Evolutionary conservation across 2,888 invertebrate species (phyloP), one percentile per base, ranked within the genome.

Genomic region (Cephus runcator): DNA sequence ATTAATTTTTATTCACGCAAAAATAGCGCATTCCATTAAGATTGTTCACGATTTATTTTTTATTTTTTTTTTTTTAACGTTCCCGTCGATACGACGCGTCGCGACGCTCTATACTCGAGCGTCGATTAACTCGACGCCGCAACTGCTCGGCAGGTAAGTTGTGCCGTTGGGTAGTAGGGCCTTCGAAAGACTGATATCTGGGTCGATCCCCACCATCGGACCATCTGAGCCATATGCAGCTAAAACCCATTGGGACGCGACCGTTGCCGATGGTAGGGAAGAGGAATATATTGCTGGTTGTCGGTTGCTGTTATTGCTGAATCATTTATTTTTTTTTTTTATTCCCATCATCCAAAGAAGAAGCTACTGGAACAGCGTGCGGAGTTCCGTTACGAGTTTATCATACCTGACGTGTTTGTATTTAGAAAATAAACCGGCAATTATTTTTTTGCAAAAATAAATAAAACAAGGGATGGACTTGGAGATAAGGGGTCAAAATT

Each of bases 181-280:
- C 87, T 87, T 89, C 88, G 85, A 86, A 87, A 86, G 87, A 86
- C 88, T 83, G 86, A 89, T 89, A 90, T 89, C 88, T 90, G 88
- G 90, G 90, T 90, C 90, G 89, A 82, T 81, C 87, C 88, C 88
- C 88, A 85, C 88, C 87, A 87, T 82, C 36, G 68, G 74, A 9
- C 23, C 56, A 56, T 56, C 56, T 23, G 56, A 31, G 71, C 33
- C 71, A 69, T 23, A 69, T 36, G 69, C 30, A 69, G n/a, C 34
- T n/a, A 69, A 73, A 34, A 69, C 6, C 6, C 68, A 35, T 30
- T 56, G 12, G 73, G 35, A 35, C 15, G 34, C 34, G 15, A 35
- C 69, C 36, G 71, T 35, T 34, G 71, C 69, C 35, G 77, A 34
- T 23, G 73, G 56, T 12, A 56, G 40, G 35, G n/a, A 69, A 68